Evolutionary conservation across 2,113 vertebrate species (phyloP).

Genomic region (Neolamprologus toae): DNA sequence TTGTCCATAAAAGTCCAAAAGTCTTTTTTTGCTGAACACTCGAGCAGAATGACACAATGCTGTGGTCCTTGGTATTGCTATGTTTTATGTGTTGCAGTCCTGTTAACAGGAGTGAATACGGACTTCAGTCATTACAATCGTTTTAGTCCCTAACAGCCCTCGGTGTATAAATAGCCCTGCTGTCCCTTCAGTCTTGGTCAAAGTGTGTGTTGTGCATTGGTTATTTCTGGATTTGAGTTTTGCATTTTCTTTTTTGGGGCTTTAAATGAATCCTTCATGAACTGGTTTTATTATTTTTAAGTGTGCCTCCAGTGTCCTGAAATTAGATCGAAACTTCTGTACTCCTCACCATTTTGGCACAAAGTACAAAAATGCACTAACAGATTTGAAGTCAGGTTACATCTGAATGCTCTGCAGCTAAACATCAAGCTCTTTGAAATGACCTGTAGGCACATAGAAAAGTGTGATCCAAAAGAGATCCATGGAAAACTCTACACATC

Average conservation of each 20-base stretch:
- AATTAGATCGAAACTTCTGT: rapidly evolving
- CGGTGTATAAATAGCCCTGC: not conserved
- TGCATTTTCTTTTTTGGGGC: not conserved
- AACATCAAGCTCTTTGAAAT: not conserved
- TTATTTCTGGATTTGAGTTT: not conserved
- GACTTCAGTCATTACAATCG: not conserved
- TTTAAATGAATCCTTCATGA: not conserved
- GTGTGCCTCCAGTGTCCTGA: not conserved
- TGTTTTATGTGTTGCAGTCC: not conserved
- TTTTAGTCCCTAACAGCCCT: not conserved
- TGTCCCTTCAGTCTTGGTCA: not conserved
- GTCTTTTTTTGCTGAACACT: not conserved
- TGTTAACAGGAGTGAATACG: not conserved
- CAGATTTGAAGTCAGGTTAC: not conserved
- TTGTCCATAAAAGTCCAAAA: not conserved
- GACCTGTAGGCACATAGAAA: not conserved
- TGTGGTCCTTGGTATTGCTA: not conserved
- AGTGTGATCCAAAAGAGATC: not conserved
- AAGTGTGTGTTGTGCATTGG: not conserved
- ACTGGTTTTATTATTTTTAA: not conserved
- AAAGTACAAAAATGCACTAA: not conserved
- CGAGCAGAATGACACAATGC: not conserved
- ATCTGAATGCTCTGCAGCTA: not conserved
- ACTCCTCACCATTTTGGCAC: not conserved
- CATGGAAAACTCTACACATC: not conserved